phyloP scores from a whole-genome alignment of 2,888 invertebrate genomes.

The Hypercompe scribonia region DNA sequence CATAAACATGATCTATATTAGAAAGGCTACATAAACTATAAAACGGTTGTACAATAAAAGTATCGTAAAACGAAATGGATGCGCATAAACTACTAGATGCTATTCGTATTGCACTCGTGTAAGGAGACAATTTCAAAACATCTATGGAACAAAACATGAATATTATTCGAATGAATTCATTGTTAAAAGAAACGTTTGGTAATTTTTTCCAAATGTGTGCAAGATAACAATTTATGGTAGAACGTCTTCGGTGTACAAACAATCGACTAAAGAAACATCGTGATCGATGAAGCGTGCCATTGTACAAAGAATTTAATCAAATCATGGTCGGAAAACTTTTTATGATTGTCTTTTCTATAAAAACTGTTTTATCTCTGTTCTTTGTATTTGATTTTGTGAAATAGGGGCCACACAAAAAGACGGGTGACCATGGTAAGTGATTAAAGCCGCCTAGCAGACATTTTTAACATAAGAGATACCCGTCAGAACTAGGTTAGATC shows the following conservation, averaged over 20 bases:
- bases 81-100: conserved; percentile 45
- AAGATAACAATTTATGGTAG: conserved; percentile 25
- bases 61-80: conserved; percentile 57
- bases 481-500: too few species aligned
- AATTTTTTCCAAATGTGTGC: conserved; percentile 31
- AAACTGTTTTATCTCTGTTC: background rate
- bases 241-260: conserved; percentile 25
- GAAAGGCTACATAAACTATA: conserved; percentile 49
- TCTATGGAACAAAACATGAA: conserved; percentile 26
- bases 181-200: conserved; percentile 29
- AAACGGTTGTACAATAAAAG: conserved; percentile 59
- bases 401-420: background rate
- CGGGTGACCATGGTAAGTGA: background rate
- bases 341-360: background rate
- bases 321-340: background rate
- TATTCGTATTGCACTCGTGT: conserved; percentile 33
- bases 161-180: conserved; percentile 39
- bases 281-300: conserved; percentile 10
- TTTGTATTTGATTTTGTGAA: background rate
- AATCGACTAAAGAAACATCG: conserved; percentile 23
- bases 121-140: conserved; percentile 13
- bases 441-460: background rate
- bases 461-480: too few species aligned
- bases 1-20: conserved; percentile 39
- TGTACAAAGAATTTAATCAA: conserved; percentile 7